Percentiles rank a stretch among this genome's conserved stretches.
Evolutionary conservation across 2,797 vertebrate species (phyloP).

Genomic region (Pyrocephalus nanus): DNA sequence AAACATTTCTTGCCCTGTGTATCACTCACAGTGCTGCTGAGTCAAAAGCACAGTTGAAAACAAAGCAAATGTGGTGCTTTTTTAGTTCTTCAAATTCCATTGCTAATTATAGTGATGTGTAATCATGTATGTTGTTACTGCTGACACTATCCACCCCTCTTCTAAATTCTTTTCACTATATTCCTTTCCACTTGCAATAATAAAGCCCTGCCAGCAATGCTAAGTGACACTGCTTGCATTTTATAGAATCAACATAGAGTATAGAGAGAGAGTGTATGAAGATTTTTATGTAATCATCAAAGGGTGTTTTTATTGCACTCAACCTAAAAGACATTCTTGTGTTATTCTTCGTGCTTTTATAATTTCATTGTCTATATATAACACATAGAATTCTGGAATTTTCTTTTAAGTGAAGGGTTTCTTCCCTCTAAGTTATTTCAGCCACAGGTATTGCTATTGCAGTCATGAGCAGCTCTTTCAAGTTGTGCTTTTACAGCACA

Average conservation of each 20-base stretch:
- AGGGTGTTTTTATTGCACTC: background rate
- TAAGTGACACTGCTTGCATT: background rate
- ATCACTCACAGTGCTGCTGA: background rate
- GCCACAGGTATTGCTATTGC: background rate
- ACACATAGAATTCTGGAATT: background rate
- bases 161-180: slow-evolving; percentile 10
- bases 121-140: background rate
- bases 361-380: background rate
- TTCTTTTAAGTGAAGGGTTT: background rate
- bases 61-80: background rate
- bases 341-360: background rate
- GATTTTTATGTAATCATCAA: background rate
- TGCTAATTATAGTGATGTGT: slow-evolving; percentile 26
- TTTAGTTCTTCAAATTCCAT: slow-evolving; percentile 25
- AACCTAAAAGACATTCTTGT: background rate
- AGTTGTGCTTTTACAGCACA: background rate
- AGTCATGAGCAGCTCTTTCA: background rate
- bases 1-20: background rate
- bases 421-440: background rate
- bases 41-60: background rate
- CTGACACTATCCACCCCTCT: background rate
- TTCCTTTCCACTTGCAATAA: background rate
- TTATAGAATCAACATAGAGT: background rate
- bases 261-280: background rate
- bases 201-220: background rate